phyloP scores from a whole-genome alignment of 1,140 invertebrate genomes.

The Mesaphorura yosii region DNA sequence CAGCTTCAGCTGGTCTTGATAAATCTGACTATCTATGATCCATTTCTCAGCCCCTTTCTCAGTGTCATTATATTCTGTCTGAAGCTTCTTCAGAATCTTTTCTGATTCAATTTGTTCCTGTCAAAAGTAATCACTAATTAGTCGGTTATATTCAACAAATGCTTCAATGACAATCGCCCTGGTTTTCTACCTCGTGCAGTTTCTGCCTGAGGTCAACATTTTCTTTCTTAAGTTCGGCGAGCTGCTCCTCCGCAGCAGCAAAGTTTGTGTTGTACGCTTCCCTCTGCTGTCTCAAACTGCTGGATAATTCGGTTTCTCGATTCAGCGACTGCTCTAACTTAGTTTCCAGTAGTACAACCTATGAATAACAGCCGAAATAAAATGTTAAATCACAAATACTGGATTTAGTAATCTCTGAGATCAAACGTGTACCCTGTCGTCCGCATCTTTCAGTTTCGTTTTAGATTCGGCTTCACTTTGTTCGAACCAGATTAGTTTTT shows the following conservation, averaged over 20 bases:
- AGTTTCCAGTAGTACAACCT: slow-evolving; percentile 14
- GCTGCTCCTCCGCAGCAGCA: not conserved
- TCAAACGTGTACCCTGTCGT: slow-evolving; percentile 2
- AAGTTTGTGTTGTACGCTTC: not conserved
- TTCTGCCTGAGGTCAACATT: slow-evolving; percentile 16
- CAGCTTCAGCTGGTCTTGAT: slow-evolving; percentile 16
- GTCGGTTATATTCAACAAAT: not conserved
- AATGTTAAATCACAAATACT: not conserved
- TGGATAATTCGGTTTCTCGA: slow-evolving; percentile 8
- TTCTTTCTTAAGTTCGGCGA: slow-evolving; percentile 8
- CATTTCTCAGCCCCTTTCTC: slow-evolving; percentile 24
- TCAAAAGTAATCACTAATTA: not conserved
- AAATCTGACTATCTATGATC: slow-evolving; percentile 18
- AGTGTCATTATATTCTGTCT: slow-evolving; percentile 10
- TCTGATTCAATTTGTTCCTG: slow-evolving; percentile 11
- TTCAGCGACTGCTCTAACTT: not conserved
- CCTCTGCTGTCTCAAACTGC: slow-evolving; percentile 6
- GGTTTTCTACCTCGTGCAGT: slow-evolving; percentile 11
- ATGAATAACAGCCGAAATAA: not conserved
- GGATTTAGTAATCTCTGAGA: not conserved
- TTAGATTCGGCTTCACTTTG: slow-evolving; percentile 6
- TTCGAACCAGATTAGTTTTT: slow-evolving; percentile 17
- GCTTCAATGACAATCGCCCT: not conserved
- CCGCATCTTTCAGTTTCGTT: slow-evolving; percentile 10
- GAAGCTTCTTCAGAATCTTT: slow-evolving; percentile 9